Evolutionary conservation across 2,113 vertebrate genomes (phyloP).

Genomic region (Aepyceros melampus): DNA sequence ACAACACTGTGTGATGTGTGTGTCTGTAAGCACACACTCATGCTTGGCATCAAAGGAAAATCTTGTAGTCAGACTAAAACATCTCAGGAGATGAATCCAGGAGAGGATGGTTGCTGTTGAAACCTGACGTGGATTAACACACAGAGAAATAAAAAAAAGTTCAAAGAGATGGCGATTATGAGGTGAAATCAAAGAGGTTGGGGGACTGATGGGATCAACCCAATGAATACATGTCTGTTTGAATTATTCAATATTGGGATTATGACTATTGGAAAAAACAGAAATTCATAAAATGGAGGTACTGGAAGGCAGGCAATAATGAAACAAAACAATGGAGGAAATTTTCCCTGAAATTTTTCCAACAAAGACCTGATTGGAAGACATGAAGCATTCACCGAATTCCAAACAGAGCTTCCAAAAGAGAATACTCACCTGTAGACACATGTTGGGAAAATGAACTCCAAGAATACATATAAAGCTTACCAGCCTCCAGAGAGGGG

Average conservation of each 20-base stretch:
- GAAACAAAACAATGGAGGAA: neutral
- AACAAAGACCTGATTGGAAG: neutral
- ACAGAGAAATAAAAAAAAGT: neutral
- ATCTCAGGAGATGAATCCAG: neutral
- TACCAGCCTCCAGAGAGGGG: neutral
- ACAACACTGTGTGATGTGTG: fast-evolving
- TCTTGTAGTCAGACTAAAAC: neutral
- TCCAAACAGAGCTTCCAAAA: neutral
- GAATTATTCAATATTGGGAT: neutral
- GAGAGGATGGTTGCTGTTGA: neutral
- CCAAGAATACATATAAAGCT: neutral
- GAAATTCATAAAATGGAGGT: neutral
- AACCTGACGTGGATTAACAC: neutral
- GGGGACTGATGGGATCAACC: neutral
- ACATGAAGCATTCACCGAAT: neutral
- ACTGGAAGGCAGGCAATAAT: neutral
- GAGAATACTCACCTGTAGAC: neutral
- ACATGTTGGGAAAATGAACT: neutral
- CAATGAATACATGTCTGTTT: neutral
- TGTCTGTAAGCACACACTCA: fast-evolving
- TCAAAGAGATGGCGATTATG: neutral
- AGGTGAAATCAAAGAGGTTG: neutral
- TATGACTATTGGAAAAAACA: neutral
- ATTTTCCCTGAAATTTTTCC: neutral
- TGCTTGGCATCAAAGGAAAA: neutral